Evolutionary conservation across 2,113 vertebrate genomes (phyloP), one percentile per base, ranked within the genome.

Genomic region (Leptodactylus fuscus): DNA sequence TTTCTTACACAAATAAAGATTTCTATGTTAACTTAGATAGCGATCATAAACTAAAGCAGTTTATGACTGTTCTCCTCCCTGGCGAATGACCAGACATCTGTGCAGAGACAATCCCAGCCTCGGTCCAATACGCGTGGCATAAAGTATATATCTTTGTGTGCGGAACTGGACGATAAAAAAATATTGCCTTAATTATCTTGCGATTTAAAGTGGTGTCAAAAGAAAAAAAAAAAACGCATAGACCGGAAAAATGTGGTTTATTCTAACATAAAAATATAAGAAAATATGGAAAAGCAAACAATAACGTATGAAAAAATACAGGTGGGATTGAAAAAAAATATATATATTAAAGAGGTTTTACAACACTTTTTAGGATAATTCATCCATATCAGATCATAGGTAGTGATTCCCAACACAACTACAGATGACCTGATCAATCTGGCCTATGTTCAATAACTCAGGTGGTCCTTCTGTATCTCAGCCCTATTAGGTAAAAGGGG

Each of bases 131-230:
- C 32, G 38, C 18, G 29, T 38, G 34, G 32, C 18, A 38, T 16
- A 38, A 32, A 38, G 65, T 15, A 36, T 67, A 34, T 32, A 65
- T 67, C 24, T 67, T 20, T 12, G 22, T 27, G 38, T n/a, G 36
- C 27, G n/a, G 4, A 48, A 6, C 70, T 46, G 70, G 24, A 74
- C 41, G 38, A 48, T 46, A 27, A 24, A 7, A 74, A 74, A 74
- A 74, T 74, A 74, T 46, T 46, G 44, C 70, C 44, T 73, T 73
- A 73, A 73, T 74, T 74, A 74, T 46, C 70, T 46, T 16, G n/a
- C 11, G 27, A 27, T 24, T 74, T 13, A 44, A 74, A 48, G 44
- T 18, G n/a, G 22, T 44, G 20, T 44, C 8, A 38, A 73, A 73
- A 44, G 10, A 73, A 73, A n/a, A 44, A 44, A 44, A 73, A 20